Evolutionary conservation across 1,140 invertebrate genomes (phyloP).

Genomic region (Agrypnia vestita): DNA sequence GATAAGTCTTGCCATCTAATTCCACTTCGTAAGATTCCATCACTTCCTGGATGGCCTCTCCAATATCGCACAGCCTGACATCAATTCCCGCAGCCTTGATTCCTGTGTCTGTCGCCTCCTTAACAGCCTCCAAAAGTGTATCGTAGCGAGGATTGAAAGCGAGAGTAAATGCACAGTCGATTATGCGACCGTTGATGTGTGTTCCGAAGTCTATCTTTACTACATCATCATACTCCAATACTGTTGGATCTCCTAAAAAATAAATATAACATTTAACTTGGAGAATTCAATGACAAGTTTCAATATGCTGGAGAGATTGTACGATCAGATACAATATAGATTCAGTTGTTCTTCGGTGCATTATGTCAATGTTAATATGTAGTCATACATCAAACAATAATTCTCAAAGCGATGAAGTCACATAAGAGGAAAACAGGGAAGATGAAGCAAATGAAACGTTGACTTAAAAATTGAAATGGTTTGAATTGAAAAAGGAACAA

Average conservation of each 20-base stretch:
- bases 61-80: conserved; percentile 97
- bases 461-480: too few species aligned
- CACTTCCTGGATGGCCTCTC: conserved; percentile 97
- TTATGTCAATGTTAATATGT: too few species aligned
- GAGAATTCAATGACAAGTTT: too few species aligned
- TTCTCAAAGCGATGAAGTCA: too few species aligned
- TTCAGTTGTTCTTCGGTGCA: too few species aligned
- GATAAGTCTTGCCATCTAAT: conserved; percentile 96
- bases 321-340: too few species aligned
- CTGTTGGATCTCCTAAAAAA: conserved; percentile 87
- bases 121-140: conserved; percentile 94
- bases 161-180: conserved; percentile 99
- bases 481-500: too few species aligned
- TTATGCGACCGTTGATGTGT: conserved; percentile 98
- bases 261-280: neutral
- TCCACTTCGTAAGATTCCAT: conserved; percentile 99
- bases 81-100: conserved; percentile 97
- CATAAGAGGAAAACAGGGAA: too few species aligned
- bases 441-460: too few species aligned
- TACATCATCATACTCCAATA: conserved; percentile 96
- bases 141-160: conserved; percentile 98
- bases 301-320: too few species aligned
- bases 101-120: conserved; percentile 98
- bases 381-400: too few species aligned
- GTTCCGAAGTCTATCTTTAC: conserved; percentile 99